phyloP scores from a whole-genome alignment of 2,888 invertebrate genomes.

The Diplazon laetatorius region DNA sequence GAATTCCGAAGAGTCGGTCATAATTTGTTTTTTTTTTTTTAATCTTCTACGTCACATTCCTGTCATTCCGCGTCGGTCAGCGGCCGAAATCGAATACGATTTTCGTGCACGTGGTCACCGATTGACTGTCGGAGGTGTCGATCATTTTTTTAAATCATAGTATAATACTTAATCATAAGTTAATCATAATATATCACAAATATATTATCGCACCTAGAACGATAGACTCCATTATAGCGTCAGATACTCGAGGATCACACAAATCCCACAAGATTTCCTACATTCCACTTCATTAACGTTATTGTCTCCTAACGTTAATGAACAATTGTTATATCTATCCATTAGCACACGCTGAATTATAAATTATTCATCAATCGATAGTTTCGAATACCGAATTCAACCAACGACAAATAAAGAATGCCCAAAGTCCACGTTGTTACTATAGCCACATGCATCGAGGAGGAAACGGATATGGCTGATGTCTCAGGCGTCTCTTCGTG shows the following conservation, averaged over 20 bases:
- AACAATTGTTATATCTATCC: background rate
- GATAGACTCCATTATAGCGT: too few relatives aligned
- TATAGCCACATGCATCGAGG: background rate
- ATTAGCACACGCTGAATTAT: conserved; percentile 9
- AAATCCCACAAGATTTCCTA: too few relatives aligned
- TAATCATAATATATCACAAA: too few relatives aligned
- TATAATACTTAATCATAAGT: too few relatives aligned
- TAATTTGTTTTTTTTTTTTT: background rate
- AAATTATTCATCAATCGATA: conserved; percentile 23
- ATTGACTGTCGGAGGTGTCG: too few relatives aligned
- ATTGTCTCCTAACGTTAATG: too few relatives aligned
- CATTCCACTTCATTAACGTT: too few relatives aligned
- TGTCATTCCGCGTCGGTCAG: conserved; percentile 5
- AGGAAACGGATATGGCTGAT: conserved; percentile 27
- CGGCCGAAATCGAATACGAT: conserved; percentile 37
- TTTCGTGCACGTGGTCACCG: conserved; percentile 14
- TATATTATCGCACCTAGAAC: too few relatives aligned
- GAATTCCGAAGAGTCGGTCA: background rate
- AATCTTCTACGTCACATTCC: background rate
- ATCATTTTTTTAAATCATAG: too few relatives aligned
- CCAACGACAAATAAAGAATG: background rate
- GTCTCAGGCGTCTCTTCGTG: background rate
- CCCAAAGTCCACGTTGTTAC: background rate
- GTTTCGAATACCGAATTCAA: background rate
- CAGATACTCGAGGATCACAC: too few relatives aligned